Evolutionary conservation across 2,113 vertebrate genomes (phyloP).

Genomic region (Cottus gobio): DNA sequence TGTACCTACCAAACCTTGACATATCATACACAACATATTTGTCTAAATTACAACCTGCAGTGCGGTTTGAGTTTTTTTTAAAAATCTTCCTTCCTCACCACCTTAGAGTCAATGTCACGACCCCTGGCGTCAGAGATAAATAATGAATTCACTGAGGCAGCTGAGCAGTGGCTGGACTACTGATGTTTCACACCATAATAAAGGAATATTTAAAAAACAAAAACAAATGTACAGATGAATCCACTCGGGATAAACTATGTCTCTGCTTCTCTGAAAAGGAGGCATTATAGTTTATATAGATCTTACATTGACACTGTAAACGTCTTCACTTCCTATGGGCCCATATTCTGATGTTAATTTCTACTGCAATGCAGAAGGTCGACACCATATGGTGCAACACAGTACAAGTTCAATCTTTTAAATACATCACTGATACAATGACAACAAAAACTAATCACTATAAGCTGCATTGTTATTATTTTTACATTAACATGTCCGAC

Average conservation of each 20-base stretch:
- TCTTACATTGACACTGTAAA: neutral
- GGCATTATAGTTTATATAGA: neutral
- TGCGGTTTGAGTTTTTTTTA: slow-evolving; percentile 42
- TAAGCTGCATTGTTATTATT: neutral
- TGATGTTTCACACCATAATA: slow-evolving; percentile 38
- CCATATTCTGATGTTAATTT: neutral
- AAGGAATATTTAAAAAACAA: slow-evolving; percentile 11
- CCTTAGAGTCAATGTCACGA: slow-evolving; percentile 63
- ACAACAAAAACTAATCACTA: neutral
- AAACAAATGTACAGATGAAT: slow-evolving; percentile 1
- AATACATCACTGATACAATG: neutral
- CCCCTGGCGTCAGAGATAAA: slow-evolving; percentile 51
- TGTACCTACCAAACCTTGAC: slow-evolving; percentile 39
- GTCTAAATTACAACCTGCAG: slow-evolving; percentile 60
- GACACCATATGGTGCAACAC: neutral
- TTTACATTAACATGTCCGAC: neutral
- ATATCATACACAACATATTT: slow-evolving; percentile 54
- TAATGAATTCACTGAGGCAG: slow-evolving; percentile 60
- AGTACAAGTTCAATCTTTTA: neutral
- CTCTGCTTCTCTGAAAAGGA: neutral
- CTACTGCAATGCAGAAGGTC: neutral
- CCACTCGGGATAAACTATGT: neutral
- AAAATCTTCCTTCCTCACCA: slow-evolving; percentile 54
- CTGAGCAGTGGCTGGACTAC: slow-evolving; percentile 52
- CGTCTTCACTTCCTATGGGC: neutral